These are phyloP conservation scores for Temnothorax curvispinosus DNA, from an alignment of 1,140 invertebrate genomes.

Conservation along the genomic window DNA sequence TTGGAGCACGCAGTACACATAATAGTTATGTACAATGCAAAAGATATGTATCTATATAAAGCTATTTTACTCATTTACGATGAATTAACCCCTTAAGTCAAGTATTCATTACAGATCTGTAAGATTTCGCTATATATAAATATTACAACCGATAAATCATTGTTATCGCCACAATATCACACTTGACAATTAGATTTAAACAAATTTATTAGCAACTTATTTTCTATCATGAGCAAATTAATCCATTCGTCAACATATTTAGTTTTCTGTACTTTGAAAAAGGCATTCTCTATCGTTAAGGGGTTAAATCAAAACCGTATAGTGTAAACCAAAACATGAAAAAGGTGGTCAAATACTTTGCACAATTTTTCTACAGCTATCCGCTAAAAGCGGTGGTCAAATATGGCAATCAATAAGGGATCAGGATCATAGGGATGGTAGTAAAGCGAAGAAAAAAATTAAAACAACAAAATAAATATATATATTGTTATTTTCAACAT, in stretches of 20 bases:
- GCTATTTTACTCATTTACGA: neutral
- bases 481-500: slow-evolving; percentile 75
- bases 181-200: slow-evolving; percentile 15
- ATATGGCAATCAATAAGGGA: neutral
- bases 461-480: slow-evolving; percentile 79
- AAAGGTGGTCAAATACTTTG: neutral
- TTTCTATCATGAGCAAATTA: neutral
- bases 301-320: neutral
- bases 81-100: slow-evolving; percentile 13
- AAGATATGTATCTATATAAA: neutral
- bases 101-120: neutral
- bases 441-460: slow-evolving; percentile 73
- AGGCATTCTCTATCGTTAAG: neutral
- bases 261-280: neutral
- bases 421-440: slow-evolving; percentile 20
- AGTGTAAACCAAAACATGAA: neutral
- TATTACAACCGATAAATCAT: neutral
- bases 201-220: slow-evolving; percentile 4
- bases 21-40: slow-evolving; percentile 31
- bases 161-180: neutral
- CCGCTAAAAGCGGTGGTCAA: neutral
- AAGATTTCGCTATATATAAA: neutral
- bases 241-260: neutral
- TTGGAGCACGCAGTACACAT: slow-evolving; percentile 19
- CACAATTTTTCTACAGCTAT: slow-evolving; percentile 9